Percentiles rank a stretch among this genome's conserved stretches.
Conservation (phyloP, 2,113 vertebrate species). For the Psophia crepitans region DNA sequence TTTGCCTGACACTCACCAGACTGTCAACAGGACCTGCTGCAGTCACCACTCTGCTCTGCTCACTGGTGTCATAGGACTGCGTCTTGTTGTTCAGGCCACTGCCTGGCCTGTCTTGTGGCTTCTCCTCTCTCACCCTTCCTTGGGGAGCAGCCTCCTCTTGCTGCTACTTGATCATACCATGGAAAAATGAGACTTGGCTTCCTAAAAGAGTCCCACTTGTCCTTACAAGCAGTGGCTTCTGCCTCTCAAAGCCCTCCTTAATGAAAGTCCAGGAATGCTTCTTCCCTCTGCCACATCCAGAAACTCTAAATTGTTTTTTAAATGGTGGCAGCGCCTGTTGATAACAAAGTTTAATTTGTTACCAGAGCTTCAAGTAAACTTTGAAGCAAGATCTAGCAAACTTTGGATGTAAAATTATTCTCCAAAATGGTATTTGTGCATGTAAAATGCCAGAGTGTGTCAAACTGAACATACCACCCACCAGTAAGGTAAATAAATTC, state of each 20-base stretch:
- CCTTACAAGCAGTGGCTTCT: not conserved
- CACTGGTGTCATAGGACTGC: not conserved
- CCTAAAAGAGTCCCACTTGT: not conserved
- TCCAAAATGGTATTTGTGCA: not conserved
- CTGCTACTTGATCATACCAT: not conserved
- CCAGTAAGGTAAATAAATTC: not conserved
- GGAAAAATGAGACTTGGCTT: not conserved
- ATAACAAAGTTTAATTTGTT: not conserved
- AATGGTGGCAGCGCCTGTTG: not conserved
- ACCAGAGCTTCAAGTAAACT: not conserved
- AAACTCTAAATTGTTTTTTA: not conserved
- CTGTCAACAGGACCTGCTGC: not conserved
- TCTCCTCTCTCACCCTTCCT: not conserved
- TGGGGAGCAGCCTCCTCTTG: not conserved
- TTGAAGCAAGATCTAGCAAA: not conserved
- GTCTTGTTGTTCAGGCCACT: accelerated
- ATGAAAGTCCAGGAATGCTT: not conserved
- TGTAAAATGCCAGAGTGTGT: not conserved
- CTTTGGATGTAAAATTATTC: not conserved
- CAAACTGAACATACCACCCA: not conserved
- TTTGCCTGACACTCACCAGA: not conserved
- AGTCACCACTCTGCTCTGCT: not conserved
- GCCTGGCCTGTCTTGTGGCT: not conserved
- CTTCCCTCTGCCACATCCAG: not conserved
- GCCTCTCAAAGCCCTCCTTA: not conserved